These are phyloP conservation scores for Drosophila putrida DNA, from an alignment of 2,888 invertebrate genomes.

Conservation along the genomic window DNA sequence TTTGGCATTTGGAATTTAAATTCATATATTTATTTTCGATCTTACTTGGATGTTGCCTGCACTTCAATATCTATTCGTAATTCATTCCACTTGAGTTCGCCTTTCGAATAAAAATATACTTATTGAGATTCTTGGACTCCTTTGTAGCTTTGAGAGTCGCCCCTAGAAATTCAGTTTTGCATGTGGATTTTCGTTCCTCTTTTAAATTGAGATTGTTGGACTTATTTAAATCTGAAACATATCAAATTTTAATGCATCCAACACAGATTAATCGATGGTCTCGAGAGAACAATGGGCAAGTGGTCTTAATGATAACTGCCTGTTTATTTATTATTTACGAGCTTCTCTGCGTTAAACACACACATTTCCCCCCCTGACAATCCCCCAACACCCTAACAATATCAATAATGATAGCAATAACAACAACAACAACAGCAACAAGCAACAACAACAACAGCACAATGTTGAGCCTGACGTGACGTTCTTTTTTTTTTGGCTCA, in stretches of 20 bases:
- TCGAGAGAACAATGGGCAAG: conserved; percentile 6
- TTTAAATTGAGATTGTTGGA: not conserved
- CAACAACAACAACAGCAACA: conserved; percentile 6
- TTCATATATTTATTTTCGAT: conserved; percentile 12
- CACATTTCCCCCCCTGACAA: not conserved
- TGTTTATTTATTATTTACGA: conserved; percentile 30
- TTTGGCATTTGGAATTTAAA: conserved; percentile 3
- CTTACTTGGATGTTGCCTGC: conserved; percentile 11
- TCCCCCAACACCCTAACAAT: conserved; percentile 2
- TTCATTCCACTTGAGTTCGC: not conserved
- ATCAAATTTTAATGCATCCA: conserved; percentile 7
- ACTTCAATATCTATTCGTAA: conserved; percentile 6
- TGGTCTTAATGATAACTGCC: conserved; percentile 47
- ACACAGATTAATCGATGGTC: conserved; percentile 25
- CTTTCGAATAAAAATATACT: not conserved
- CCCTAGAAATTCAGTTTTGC: not conserved
- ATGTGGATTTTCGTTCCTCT: not conserved
- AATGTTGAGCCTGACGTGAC: not conserved
- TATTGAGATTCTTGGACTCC: not conserved
- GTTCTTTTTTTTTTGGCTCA: conserved; percentile 4
- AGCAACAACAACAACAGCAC: conserved; percentile 3
- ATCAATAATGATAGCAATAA: conserved; percentile 16
- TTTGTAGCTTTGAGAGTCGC: not conserved
- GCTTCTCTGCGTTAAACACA: conserved; percentile 1
- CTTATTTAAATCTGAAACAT: not conserved